A percentile compares a stretch with the other conserved stretches of the same genome.
phyloP scores from a whole-genome alignment of 2,888 invertebrate genomes.

The Ophion slaviceki region DNA sequence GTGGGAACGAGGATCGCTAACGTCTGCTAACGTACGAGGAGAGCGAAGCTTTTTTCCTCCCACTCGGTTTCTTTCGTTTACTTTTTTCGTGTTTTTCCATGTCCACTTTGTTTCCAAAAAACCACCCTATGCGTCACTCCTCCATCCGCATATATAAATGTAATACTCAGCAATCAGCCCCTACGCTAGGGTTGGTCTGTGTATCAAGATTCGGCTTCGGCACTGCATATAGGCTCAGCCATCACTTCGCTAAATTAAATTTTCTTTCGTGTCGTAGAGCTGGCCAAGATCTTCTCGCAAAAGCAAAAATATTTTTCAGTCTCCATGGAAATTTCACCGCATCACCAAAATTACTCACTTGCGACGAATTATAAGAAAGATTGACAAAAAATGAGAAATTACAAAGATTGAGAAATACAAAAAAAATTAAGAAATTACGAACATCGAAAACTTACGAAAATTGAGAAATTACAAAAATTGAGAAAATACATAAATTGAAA shows the following conservation, averaged over 20 bases:
- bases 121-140: constrained; percentile 66
- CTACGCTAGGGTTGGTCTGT: not conserved
- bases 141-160: too few species aligned
- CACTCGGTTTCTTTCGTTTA: constrained; percentile 43
- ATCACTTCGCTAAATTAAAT: constrained; percentile 81
- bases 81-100: constrained; percentile 22
- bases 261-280: constrained; percentile 56
- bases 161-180: too few species aligned
- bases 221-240: constrained; percentile 79
- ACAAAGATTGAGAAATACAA: too few species aligned
- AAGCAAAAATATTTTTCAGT: too few species aligned
- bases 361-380: too few species aligned
- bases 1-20: constrained; percentile 32
- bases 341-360: too few species aligned
- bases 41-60: constrained; percentile 42
- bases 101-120: not conserved
- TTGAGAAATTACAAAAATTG: too few species aligned
- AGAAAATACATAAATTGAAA: too few species aligned
- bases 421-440: too few species aligned
- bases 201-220: constrained; percentile 76
- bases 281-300: not conserved
- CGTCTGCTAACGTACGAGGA: constrained; percentile 13
- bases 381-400: too few species aligned
- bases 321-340: too few species aligned
- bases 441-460: too few species aligned